Evolutionary conservation across 2,797 vertebrate genomes (phyloP).

Genomic region (Ispidina lecontei): DNA sequence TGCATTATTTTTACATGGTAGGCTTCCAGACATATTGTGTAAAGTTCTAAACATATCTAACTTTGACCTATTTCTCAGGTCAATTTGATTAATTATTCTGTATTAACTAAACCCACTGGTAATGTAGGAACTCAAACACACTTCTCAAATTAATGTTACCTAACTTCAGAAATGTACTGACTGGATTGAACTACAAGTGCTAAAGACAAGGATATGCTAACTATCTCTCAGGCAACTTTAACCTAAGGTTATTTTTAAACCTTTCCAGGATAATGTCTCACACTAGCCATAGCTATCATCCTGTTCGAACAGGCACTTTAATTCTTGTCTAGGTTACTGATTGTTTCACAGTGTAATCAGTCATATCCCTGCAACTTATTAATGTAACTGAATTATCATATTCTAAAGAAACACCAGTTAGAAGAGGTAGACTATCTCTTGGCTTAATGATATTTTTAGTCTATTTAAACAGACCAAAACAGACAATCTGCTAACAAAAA

Average conservation of each 20-base stretch:
- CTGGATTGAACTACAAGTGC: background rate
- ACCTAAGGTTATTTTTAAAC: background rate
- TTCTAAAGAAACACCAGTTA: background rate
- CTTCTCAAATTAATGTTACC: background rate
- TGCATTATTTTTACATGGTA: background rate
- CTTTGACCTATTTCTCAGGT: background rate
- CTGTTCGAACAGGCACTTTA: background rate
- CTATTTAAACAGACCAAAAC: background rate
- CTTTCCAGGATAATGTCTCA: background rate
- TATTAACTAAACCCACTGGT: background rate
- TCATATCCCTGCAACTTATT: background rate
- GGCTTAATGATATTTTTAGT: background rate
- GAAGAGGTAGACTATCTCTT: background rate
- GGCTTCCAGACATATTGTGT: background rate
- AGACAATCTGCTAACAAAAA: background rate
- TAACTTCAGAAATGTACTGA: background rate
- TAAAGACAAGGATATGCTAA: background rate
- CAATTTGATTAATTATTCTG: background rate
- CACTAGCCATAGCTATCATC: background rate
- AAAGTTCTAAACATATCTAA: background rate
- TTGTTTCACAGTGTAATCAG: fast-evolving
- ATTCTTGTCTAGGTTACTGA: background rate
- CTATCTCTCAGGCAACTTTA: background rate
- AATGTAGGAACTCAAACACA: background rate
- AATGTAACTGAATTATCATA: background rate